Conservation (phyloP, 2,113 vertebrate species). For the Macrotis lagotis region DNA sequence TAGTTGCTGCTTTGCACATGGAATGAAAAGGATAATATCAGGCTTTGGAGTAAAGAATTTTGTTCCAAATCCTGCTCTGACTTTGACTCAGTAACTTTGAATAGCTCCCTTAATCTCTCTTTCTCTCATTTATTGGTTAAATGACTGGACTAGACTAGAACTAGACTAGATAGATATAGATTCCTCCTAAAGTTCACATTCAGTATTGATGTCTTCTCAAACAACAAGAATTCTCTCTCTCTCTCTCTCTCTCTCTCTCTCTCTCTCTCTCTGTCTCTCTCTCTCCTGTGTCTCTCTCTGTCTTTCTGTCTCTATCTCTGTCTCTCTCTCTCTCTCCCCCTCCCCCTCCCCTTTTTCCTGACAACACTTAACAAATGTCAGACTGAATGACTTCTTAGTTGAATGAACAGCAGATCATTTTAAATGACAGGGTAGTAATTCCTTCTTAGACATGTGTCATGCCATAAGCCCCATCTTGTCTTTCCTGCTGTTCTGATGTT, state of each 20-base stretch:
- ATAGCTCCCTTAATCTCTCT: not conserved
- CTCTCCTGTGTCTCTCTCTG: not conserved
- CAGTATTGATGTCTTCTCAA: not conserved
- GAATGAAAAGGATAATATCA: not conserved
- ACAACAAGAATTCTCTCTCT: not conserved
- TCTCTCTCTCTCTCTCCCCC: not conserved
- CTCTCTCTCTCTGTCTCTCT: not conserved
- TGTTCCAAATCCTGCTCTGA: not conserved
- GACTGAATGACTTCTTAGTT: constrained; percentile 25
- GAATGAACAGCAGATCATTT: constrained; percentile 10
- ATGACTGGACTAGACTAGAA: not conserved
- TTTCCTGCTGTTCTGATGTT: not conserved
- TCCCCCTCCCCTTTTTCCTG: not conserved
- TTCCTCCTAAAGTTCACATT: not conserved
- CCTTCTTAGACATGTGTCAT: not conserved
- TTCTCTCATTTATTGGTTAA: not conserved
- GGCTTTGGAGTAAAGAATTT: not conserved
- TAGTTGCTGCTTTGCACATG: not conserved
- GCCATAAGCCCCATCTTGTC: not conserved
- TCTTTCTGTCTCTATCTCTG: not conserved
- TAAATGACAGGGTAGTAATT: not conserved
- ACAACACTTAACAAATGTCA: constrained; percentile 32
- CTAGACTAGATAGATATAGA: no score
- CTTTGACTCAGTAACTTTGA: not conserved
- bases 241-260: not conserved